These are phyloP conservation scores for Pogona vitticeps DNA, from an alignment of 2,113 vertebrate genomes.

Conservation along the genomic window DNA sequence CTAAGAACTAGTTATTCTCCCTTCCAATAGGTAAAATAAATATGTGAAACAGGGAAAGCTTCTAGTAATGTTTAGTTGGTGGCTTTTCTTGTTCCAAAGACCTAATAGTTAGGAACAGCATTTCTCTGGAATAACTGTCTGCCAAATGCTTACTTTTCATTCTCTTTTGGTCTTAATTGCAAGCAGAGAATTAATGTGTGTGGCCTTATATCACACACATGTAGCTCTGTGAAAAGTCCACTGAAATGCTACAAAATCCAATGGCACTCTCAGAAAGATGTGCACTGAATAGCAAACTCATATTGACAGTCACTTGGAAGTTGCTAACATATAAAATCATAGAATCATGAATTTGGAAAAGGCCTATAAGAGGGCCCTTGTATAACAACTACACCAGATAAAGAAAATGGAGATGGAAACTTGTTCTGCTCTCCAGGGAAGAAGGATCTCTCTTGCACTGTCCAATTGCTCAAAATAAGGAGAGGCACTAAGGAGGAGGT, in stretches of 20 bases:
- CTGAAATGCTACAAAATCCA: background rate
- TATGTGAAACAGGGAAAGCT: slow-evolving; percentile 36
- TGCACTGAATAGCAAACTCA: background rate
- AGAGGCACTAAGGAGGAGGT: too few relatives aligned
- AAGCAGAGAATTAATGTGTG: background rate
- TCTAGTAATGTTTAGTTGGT: slow-evolving; percentile 11
- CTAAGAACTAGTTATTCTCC: slow-evolving; percentile 36
- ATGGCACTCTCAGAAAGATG: background rate
- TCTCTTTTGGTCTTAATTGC: background rate
- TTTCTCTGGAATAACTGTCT: slow-evolving; percentile 33
- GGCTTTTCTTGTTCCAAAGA: slow-evolving; percentile 44
- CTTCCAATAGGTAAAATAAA: slow-evolving; percentile 16
- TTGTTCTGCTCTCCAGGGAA: too few relatives aligned
- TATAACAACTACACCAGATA: too few relatives aligned
- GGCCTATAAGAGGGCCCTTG: too few relatives aligned
- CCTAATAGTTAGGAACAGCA: background rate
- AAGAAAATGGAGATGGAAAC: too few relatives aligned
- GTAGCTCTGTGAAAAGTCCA: slow-evolving; percentile 29
- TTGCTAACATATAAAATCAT: too few relatives aligned
- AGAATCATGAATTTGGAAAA: too few relatives aligned
- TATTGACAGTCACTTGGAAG: background rate
- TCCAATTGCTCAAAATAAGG: too few relatives aligned
- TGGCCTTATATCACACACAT: slow-evolving; percentile 22
- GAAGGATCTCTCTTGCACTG: too few relatives aligned
- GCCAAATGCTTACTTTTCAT: background rate